Evolutionary conservation across 2,113 vertebrate genomes (phyloP), one percentile per base, ranked within the genome.

Genomic region (Pholis gunnellus): DNA sequence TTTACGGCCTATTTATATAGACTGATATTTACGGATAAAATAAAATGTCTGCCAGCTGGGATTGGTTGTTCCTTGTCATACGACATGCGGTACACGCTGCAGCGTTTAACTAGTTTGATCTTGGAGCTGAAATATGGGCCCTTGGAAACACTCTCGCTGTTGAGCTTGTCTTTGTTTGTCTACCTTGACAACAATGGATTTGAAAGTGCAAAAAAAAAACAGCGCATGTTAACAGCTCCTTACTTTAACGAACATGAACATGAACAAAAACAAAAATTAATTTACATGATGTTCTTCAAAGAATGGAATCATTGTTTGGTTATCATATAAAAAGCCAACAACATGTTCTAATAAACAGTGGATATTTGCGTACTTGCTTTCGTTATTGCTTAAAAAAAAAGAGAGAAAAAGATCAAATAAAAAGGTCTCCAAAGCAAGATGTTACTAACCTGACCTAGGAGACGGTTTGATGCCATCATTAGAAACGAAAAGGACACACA

Each of bases 1-100:
- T 56, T 56, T 56, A 56, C 10, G 54, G n/a, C 54, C n/a, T 56
- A 56, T 56, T 56, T 56, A 54, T 54, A n/a, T 54, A n/a, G 50
- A 20, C 54, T 56, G 54, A 25, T 56, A 56, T 56, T n/a, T 54
- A n/a, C 9, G 52, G 52, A 9, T 25, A 3, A 25, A 25, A 27
- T 3, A 56, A 25, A 27, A 11, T 25, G 11, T 56, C n/a, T 25
- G 54, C 54, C n/a, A 56, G 54, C 54, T 5, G 54, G 25, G 54
- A 56, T 25, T 10, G n/a, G 54, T 25, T 56, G 52, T 56, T 56
- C 54, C n/a, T 25, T 3, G 2, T 52, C 17, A 52, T 18, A 22
- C 7, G 17, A 50, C 17, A 18, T 50, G 48, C 18, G 5, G 46
- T 18, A 48, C 5, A 52, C 20, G 8, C 48, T 52, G 17, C 6